phyloP scores from a whole-genome alignment of 2,797 vertebrate species.

The Echiichthys vipera region DNA sequence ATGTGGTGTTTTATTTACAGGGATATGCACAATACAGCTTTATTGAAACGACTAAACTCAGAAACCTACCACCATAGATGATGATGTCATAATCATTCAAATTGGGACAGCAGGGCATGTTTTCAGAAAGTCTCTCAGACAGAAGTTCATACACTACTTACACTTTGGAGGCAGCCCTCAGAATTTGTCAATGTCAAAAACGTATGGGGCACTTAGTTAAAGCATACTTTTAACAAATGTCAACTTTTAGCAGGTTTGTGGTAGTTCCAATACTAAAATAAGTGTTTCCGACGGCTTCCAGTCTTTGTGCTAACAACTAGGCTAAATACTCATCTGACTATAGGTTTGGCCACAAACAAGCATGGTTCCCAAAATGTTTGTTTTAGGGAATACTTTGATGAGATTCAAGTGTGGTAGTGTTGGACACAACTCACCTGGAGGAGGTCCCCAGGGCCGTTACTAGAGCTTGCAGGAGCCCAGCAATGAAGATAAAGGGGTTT shows the following conservation, averaged over 20 bases:
- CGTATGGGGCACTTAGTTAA: too few relatives aligned
- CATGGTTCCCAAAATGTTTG: background rate
- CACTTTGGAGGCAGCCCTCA: background rate
- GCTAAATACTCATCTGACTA: too few relatives aligned
- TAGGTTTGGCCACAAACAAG: background rate
- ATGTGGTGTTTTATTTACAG: too few relatives aligned
- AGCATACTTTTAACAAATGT: too few relatives aligned
- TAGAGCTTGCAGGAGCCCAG: constrained; percentile 92
- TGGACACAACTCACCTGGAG: constrained; percentile 88
- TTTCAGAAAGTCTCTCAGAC: background rate
- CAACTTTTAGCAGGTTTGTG: background rate
- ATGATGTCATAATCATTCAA: background rate
- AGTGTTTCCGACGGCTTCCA: background rate
- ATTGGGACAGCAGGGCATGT: background rate
- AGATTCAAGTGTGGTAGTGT: background rate
- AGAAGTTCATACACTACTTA: background rate
- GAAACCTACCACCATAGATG: background rate
- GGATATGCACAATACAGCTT: background rate
- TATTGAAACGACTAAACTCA: background rate
- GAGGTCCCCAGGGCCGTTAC: constrained; percentile 95
- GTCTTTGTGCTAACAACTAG: background rate
- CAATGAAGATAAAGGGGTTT: constrained; percentile 96
- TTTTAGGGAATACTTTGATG: background rate
- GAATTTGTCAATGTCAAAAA: too few relatives aligned
- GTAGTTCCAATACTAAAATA: background rate